phyloP scores from a whole-genome alignment of 2,113 vertebrate genomes.

The Brachyhypopomus gauderio region DNA sequence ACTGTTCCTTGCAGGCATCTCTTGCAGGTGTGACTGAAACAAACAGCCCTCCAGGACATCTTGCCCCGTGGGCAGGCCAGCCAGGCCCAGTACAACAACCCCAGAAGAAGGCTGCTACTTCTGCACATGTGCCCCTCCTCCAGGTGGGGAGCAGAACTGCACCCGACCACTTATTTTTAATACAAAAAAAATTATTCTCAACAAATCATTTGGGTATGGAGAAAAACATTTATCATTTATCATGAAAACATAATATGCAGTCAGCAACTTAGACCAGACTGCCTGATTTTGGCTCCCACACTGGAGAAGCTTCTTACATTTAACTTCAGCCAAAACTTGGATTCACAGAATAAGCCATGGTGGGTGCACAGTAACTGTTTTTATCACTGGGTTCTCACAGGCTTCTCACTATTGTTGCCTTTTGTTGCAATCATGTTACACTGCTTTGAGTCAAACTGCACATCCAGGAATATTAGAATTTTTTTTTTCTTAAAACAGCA shows the following conservation, averaged over 20 bases:
- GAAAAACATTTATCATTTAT: too few relatives aligned
- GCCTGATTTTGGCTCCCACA: conserved; percentile 29
- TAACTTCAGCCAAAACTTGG: background rate
- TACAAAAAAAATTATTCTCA: too few relatives aligned
- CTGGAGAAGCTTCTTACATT: conserved; percentile 28
- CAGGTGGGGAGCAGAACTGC: conserved; percentile 21
- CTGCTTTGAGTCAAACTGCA: too few relatives aligned
- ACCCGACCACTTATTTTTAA: background rate
- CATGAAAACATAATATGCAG: conserved; percentile 33
- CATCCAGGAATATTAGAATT: too few relatives aligned
- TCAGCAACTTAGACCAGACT: conserved; percentile 33
- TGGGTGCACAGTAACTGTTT: too few relatives aligned
- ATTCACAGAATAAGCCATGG: background rate
- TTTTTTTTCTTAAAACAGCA: too few relatives aligned
- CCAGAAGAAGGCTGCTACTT: conserved; percentile 46
- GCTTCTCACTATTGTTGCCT: too few relatives aligned
- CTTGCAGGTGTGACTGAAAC: background rate
- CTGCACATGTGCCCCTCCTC: too few relatives aligned
- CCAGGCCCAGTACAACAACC: conserved; percentile 32
- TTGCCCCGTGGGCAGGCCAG: conserved; percentile 5
- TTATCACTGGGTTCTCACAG: too few relatives aligned
- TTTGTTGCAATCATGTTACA: too few relatives aligned
- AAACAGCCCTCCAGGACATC: conserved; percentile 1
- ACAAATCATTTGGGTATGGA: too few relatives aligned
- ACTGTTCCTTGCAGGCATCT: background rate